Percentiles rank a stretch among this genome's conserved stretches.
These are phyloP conservation scores for Protobothrops mucrosquamatus DNA, from an alignment of 2,113 vertebrate species.

Conservation along the genomic window DNA sequence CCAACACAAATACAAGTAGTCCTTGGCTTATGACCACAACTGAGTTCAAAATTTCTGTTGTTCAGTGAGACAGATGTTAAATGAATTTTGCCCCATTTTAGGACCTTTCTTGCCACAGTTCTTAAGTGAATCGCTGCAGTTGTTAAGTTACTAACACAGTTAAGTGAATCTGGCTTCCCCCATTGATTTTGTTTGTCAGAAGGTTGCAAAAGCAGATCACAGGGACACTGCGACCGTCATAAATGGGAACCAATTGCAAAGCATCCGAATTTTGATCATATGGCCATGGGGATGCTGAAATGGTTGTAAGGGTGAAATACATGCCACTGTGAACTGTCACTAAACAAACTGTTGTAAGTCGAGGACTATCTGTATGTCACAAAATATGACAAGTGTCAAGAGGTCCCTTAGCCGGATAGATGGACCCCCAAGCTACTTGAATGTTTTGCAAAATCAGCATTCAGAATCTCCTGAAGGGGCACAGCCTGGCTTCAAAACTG, in stretches of 20 bases:
- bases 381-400: background rate
- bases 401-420: background rate
- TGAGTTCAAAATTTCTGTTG: background rate
- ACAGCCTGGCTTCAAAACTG: background rate
- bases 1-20: background rate
- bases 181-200: background rate
- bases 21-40: background rate
- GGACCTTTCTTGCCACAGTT: background rate
- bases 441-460: background rate
- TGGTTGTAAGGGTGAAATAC: background rate
- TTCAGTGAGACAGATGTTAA: background rate
- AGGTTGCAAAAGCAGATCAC: background rate
- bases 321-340: too few species aligned
- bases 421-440: background rate
- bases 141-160: background rate
- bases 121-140: background rate
- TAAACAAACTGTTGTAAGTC: too few species aligned
- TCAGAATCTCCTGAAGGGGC: background rate
- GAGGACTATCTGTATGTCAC: background rate
- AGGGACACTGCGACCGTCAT: background rate
- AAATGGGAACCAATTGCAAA: background rate
- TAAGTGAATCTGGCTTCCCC: background rate
- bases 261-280: background rate
- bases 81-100: background rate
- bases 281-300: background rate